Base-by-base conservation (phyloP, 1,140 invertebrate species). In the Spodoptera litura region DNA sequence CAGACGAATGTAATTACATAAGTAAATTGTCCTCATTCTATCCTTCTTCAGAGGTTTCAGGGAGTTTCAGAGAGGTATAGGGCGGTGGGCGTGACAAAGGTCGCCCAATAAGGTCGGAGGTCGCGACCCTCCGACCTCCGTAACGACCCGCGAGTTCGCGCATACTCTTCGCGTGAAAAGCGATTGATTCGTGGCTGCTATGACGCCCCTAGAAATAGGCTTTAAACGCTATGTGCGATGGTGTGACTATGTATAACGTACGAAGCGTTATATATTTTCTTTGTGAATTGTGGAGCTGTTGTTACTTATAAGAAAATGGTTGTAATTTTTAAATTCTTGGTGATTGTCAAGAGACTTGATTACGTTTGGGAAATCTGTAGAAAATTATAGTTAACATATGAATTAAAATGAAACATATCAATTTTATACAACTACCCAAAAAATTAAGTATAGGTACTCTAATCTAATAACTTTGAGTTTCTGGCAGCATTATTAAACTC, bases 61-160 rank as follows among this genome's bases (percentile, higher is more conserved):
- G 31, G 61, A 35, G 56, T 85, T 87, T 87, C 83, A 85, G 84
- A 78, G 78, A 83, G 83, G 74, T 53, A 12, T 13, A 82, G 81
- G 88, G 88, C 86, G 89, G 82, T 80, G 83, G 90, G 90, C 88
- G 88, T 76, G 87, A 84, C 86, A 79, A 51, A 84, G 88, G 89
- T 90, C 88, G 87, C 78, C 89, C 89, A 91, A 91, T 91, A 85
- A 76, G 92, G 91, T 92, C 92, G 85, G 78, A 89, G 92, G 92
- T 93, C 91, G 80, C 83, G 89, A 93, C 88, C 91, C 89, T 70
- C 59, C 87, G 87, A 86, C 87, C 86, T 81, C 84, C 10, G 64
- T 3, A 4, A 55, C 58, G 58, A 75, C 73, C 56, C 55, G 55
- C 58, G 58, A 51, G 59, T 61, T 25, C 78, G 83, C 83, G 83